Evolutionary conservation across 1,140 invertebrate species (phyloP), one percentile per base, ranked within the genome.

Genomic region (Habropoda laboriosa): DNA sequence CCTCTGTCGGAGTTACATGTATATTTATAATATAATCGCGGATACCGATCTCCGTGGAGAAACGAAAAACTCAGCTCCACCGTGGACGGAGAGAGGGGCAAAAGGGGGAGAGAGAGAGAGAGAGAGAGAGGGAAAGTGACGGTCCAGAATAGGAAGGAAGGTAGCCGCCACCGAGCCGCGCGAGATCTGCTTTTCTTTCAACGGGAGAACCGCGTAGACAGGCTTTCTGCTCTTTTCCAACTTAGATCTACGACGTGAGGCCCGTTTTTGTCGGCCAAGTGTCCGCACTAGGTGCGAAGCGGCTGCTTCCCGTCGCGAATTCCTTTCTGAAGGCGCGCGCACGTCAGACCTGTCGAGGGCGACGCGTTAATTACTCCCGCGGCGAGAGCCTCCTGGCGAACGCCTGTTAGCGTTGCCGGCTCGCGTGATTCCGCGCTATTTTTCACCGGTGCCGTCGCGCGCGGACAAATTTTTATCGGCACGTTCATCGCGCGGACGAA

Each of bases 21-120:
- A 89, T 90, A 89, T 88, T 90, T 87, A 89, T 89, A 85, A 88
- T 85, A 86, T 87, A 86, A 89, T 90, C 89, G 82, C 63, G 83
- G 88, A 89, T 89, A 89, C 83, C 80, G 79, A 91, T 91, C 89
- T 87, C 70, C 57, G 80, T 45, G 75, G 45, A 71, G 85, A 74
- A 88, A 86, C 72, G 79, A 76, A 84, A 89, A 82, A 88, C 82
- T 64, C 77, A 63, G 53, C 30, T 21, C 47, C 86, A 88, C n/a
- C n/a, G n/a, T n/a, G 86, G 86, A 85, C 55, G 79, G 80, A 58
- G 78, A 32, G 79, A 55, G 73, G 68, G 35, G n/a, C n/a, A n/a
- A n/a, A n/a, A 88, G 87, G 86, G 53, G 77, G 79, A 45, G 78
- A 21, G 75, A 58, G 73, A 68, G 45, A n/a, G 27, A 13, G 30